Percentiles rank a stretch among this genome's conserved stretches.
These are phyloP conservation scores for Cavia porcellus DNA, from an alignment of 2,113 vertebrate genomes.

Conservation along the genomic window DNA sequence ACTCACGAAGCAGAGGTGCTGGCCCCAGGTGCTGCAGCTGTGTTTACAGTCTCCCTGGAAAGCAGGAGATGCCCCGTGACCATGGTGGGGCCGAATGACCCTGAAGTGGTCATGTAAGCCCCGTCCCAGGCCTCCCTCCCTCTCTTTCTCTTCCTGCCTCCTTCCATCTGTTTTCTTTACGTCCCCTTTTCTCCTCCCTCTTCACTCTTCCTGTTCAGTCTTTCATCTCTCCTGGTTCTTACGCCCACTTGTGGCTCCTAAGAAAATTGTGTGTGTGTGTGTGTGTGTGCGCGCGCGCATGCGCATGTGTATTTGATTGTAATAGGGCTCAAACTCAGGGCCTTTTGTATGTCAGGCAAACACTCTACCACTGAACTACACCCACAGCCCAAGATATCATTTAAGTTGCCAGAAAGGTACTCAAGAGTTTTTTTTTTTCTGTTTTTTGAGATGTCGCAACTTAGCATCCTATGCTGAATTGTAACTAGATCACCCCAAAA, in stretches of 20 bases:
- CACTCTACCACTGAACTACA: not conserved
- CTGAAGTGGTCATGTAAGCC: not conserved
- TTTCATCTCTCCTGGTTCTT: not conserved
- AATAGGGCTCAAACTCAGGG: not conserved
- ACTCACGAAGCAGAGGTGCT: rapidly evolving
- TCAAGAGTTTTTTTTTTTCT: not conserved
- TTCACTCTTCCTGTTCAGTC: not conserved
- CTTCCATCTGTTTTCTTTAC: not conserved
- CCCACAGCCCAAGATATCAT: not conserved
- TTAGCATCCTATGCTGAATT: not conserved
- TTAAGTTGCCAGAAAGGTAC: not conserved
- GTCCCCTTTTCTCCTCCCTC: not conserved
- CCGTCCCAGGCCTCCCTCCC: not conserved
- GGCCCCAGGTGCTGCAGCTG: too few species aligned
- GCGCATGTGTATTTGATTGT: not conserved
- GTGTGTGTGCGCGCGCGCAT: not conserved
- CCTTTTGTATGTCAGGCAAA: not conserved
- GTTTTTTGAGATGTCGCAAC: not conserved
- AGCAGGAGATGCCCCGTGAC: not conserved
- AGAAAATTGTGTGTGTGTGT: not conserved
- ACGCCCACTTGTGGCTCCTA: not conserved
- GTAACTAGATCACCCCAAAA: not conserved
- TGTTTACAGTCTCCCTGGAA: not conserved
- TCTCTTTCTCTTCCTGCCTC: not conserved
- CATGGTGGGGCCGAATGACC: not conserved